These are phyloP conservation scores for Heterodera carotae DNA, from an alignment of 1,140 invertebrate genomes.

Conservation along the genomic window DNA sequence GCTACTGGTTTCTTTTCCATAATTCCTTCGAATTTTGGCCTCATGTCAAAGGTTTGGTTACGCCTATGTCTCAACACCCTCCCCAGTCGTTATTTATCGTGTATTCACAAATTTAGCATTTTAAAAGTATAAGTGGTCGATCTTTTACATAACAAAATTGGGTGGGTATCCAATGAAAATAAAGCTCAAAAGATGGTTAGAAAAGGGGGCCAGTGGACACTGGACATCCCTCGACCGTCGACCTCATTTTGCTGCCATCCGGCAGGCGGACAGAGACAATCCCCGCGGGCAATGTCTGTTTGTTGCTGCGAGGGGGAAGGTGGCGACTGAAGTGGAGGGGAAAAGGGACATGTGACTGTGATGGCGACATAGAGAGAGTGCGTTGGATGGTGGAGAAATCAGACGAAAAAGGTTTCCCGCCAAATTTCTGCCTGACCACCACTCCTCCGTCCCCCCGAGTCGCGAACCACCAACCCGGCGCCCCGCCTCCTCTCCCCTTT, in stretches of 20 bases:
- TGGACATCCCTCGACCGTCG: not conserved
- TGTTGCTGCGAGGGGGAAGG: not conserved
- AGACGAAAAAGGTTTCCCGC: not conserved
- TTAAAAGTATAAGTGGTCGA: too few relatives aligned
- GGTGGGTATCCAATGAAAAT: not conserved
- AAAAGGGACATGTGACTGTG: not conserved
- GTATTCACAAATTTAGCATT: too few relatives aligned
- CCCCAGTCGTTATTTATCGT: too few relatives aligned
- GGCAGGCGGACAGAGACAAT: not conserved
- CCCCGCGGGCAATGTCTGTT: not conserved
- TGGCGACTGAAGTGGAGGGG: not conserved
- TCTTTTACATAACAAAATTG: not conserved
- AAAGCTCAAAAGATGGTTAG: not conserved
- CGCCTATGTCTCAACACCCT: too few relatives aligned
- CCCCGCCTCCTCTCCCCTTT: not conserved
- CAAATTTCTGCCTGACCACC: constrained; percentile 2
- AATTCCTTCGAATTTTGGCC: too few relatives aligned
- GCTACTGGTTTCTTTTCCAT: too few relatives aligned
- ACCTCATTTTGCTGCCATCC: constrained; percentile 1
- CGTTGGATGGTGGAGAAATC: not conserved
- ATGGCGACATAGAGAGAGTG: not conserved
- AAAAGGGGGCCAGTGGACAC: not conserved
- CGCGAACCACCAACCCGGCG: not conserved
- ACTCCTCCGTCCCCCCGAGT: too few relatives aligned
- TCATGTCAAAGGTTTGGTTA: too few relatives aligned